A percentile compares a stretch with the other conserved stretches of the same genome.
These are phyloP conservation scores for Zygothrica quintamaculata DNA, from an alignment of 2,888 invertebrate species.

Conservation along the genomic window DNA sequence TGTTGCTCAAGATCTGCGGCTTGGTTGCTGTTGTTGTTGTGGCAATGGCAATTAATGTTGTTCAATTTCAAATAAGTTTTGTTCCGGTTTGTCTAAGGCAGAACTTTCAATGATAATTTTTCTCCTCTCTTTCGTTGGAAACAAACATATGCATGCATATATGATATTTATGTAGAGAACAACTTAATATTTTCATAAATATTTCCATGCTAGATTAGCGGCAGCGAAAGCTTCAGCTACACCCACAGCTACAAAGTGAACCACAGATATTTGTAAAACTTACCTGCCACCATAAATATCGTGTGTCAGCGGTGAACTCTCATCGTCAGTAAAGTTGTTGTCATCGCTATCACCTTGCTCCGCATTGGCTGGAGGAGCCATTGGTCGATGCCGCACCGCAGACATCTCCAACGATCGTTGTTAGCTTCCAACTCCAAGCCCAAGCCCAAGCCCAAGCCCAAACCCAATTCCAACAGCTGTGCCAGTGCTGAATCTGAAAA, in stretches of 20 bases:
- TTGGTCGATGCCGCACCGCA: constrained; percentile 88
- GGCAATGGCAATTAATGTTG: constrained; percentile 53
- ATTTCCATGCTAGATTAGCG: constrained; percentile 29
- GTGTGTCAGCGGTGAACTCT: constrained; percentile 93
- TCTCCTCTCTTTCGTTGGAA: neutral
- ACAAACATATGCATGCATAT: neutral
- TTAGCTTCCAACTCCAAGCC: constrained; percentile 38
- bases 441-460: constrained; percentile 16
- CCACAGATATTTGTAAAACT: constrained; percentile 72
- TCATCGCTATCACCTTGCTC: constrained; percentile 87
- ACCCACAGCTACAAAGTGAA: too few relatives aligned
- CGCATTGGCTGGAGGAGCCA: constrained; percentile 84
- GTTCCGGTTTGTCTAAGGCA: constrained; percentile 57
- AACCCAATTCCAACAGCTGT: too few relatives aligned
- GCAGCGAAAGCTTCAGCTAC: too few relatives aligned
- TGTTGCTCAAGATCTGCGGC: constrained; percentile 51
- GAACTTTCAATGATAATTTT: neutral
- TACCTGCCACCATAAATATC: constrained; percentile 97
- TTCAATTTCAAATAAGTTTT: constrained; percentile 27
- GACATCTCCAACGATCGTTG: constrained; percentile 85
- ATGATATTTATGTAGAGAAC: neutral
- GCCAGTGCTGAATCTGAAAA: constrained; percentile 24
- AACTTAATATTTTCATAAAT: constrained; percentile 59
- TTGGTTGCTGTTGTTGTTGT: constrained; percentile 20
- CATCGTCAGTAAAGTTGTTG: constrained; percentile 94